Base-by-base conservation (phyloP, 64 coral and sea anemone species). In the Dendrophyllia cribrosa region DNA sequence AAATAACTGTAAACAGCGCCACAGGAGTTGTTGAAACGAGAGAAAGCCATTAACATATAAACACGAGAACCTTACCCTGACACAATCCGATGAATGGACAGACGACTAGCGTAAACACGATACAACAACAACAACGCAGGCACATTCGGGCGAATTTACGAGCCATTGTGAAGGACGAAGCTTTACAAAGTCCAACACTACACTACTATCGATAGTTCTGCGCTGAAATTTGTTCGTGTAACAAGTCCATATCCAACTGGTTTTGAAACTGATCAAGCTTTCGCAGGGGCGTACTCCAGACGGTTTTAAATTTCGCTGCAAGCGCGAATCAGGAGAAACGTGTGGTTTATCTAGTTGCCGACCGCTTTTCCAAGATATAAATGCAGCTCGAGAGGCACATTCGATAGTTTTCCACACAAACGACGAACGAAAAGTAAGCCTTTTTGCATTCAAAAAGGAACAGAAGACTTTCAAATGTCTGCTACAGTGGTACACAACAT, bases 11-110 rank as follows among this genome's bases (percentile, higher is more conserved):
- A 84, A 84, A 66, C 58, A 68, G 21, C 80, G 46, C 80, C 26
- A 21, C 79, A 63, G 34, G 43, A 74, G 43, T 21, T 51, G 7
- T 67, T 66, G 23, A 49, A 62, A 45, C 16, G 34, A 64, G 14
- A 46, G 58, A 44, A 82, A 26, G 7, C 58, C 56, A 62, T 82
- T 45, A 17, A 46, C 15, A 46, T 12, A 13, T 17, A 46, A 3
- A 44, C 17, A 49, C 65, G 56, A 19, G 15, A 59, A 46, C 4
- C 79, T 51, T 84, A 84, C 80, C 80, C 51, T 84, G 43, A 66
- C 80, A 66, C 66, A 68, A 84, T 19, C 16, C 60, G 61, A 84
- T 67, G 61, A 84, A 84, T 84, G 80, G 80, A 67, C 48, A 48
- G 17, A 51, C 62, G 19, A 0, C 19, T 20, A 84, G 43, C 3